A percentile compares a stretch with the other conserved stretches of the same genome.
Conservation (phyloP, 2,888 invertebrate genomes). For the Callinectes sapidus region DNA sequence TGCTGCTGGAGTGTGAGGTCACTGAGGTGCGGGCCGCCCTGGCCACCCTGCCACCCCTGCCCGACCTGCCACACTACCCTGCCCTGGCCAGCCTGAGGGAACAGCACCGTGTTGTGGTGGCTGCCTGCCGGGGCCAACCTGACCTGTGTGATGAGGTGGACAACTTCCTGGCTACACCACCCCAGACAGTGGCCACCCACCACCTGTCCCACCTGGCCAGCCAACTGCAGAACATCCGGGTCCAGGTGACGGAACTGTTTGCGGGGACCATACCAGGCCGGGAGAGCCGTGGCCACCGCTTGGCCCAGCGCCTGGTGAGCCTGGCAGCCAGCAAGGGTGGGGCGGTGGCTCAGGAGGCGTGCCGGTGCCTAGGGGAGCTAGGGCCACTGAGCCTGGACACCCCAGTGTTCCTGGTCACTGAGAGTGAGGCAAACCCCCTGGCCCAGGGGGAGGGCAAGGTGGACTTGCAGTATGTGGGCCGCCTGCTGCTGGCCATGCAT, state of each 20-base stretch:
- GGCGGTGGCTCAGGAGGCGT: conserved; percentile 56
- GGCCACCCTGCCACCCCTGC: background rate
- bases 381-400: conserved; percentile 50
- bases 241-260: conserved; percentile 7
- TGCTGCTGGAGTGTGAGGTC: background rate
- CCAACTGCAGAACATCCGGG: conserved; percentile 34
- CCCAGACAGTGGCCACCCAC: conserved; percentile 29
- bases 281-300: conserved; percentile 42
- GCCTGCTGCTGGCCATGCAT: background rate
- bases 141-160: conserved; percentile 32
- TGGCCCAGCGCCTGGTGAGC: conserved; percentile 39
- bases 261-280: background rate
- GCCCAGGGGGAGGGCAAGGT: background rate
- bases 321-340: background rate
- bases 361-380: conserved; percentile 55
- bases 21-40: background rate
- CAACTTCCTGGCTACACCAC: conserved; percentile 45
- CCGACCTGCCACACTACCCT: background rate
- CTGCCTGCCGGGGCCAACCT: background rate
- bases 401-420: conserved; percentile 37
- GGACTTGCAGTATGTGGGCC: too few species aligned
- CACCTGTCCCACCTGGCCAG: conserved; percentile 33
- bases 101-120: background rate
- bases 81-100: background rate
- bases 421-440: conserved; percentile 3